Conservation (phyloP, 2,797 vertebrate genomes). For the Paratrypauchen microcephalus region DNA sequence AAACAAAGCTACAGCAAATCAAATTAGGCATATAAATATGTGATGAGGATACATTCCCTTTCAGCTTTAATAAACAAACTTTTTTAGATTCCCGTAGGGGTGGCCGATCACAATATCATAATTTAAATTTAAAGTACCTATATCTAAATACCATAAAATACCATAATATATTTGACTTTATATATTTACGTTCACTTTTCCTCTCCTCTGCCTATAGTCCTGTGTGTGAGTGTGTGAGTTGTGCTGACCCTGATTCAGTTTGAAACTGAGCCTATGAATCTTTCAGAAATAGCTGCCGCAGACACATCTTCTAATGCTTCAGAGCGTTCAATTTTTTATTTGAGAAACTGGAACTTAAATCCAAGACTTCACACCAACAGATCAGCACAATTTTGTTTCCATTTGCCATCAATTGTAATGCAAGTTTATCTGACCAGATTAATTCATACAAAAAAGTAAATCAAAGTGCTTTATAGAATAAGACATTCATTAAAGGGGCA, state of each 20-base stretch:
- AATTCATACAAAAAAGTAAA: too few species aligned
- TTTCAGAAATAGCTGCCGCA: slow-evolving; percentile 67
- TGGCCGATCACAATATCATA: too few species aligned
- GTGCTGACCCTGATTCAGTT: slow-evolving; percentile 55
- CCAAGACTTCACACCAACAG: slow-evolving; percentile 16
- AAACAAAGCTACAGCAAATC: background rate
- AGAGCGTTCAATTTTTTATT: slow-evolving; percentile 68
- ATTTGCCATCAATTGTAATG: background rate
- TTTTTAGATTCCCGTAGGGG: too few species aligned
- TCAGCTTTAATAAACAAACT: background rate
- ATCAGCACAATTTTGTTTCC: background rate
- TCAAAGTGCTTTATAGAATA: too few species aligned
- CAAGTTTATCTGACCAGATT: too few species aligned
- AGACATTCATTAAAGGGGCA: background rate
- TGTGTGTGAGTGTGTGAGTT: background rate
- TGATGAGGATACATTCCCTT: too few species aligned
- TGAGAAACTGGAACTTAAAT: slow-evolving; percentile 16
- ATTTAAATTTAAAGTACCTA: background rate
- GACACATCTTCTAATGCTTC: slow-evolving; percentile 50
- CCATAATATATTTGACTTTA: background rate
- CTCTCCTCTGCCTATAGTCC: background rate
- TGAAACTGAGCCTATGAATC: slow-evolving; percentile 69
- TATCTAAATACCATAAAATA: background rate
- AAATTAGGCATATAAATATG: too few species aligned
- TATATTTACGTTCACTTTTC: background rate